phyloP scores from a whole-genome alignment of 2,888 invertebrate species.

The Drosophila histrio region DNA sequence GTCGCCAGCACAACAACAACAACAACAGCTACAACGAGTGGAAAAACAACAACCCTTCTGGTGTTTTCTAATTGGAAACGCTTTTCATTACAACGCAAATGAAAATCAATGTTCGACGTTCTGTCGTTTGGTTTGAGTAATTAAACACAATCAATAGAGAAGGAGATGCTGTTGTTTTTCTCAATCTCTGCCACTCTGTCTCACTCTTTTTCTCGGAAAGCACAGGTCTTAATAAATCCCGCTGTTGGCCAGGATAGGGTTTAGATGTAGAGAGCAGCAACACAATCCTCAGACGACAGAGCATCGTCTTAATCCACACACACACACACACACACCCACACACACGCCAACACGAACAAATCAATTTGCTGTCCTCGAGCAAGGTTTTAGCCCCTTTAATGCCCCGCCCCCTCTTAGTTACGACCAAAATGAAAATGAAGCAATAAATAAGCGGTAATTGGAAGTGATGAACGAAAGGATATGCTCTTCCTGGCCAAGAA shows the following conservation, averaged over 20 bases:
- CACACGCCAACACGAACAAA: slow-evolving; percentile 51
- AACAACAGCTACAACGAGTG: slow-evolving; percentile 6
- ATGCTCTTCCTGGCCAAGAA: slow-evolving; percentile 33
- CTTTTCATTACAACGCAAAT: slow-evolving; percentile 50
- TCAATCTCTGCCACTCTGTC: background rate
- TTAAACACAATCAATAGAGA: slow-evolving; percentile 64
- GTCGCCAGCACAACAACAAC: slow-evolving; percentile 14
- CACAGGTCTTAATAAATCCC: slow-evolving; percentile 50
- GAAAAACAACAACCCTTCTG: slow-evolving; percentile 17
- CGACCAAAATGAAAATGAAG: slow-evolving; percentile 54
- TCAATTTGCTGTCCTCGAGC: slow-evolving; percentile 62
- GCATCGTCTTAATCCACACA: slow-evolving; percentile 40
- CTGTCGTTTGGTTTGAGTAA: slow-evolving; percentile 68
- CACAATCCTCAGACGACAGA: slow-evolving; percentile 40
- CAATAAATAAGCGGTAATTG: slow-evolving; percentile 79
- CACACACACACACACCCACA: slow-evolving; percentile 13
- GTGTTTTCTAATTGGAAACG: slow-evolving; percentile 66
- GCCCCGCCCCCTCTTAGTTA: background rate
- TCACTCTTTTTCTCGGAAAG: background rate
- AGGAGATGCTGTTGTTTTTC: slow-evolving; percentile 15
- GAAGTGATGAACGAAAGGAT: slow-evolving; percentile 72
- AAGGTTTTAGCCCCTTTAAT: background rate
- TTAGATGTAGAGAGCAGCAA: slow-evolving; percentile 8
- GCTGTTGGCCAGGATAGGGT: slow-evolving; percentile 7
- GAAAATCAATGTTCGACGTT: slow-evolving; percentile 63